Evolutionary conservation across 2,888 invertebrate genomes (phyloP).

Genomic region (Pedicia rivosa): DNA sequence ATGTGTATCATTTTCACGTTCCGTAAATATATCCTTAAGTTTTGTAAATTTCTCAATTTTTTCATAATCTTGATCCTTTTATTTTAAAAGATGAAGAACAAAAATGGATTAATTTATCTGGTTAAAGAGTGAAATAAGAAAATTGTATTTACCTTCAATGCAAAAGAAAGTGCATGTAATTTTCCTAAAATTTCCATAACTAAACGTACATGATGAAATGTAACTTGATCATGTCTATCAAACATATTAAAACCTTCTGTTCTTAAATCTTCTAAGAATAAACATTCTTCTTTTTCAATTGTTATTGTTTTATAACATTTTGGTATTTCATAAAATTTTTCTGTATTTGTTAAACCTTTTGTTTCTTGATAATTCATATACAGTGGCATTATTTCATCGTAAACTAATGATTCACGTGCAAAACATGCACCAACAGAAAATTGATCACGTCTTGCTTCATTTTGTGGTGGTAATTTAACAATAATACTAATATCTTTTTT

Average conservation of each 20-base stretch:
- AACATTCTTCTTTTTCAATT: slow-evolving; percentile 28
- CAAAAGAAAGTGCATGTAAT: slow-evolving; percentile 33
- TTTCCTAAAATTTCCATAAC: slow-evolving; percentile 32
- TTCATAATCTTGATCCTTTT: slow-evolving; percentile 7
- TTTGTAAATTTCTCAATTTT: too few relatives aligned
- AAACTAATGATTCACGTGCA: slow-evolving; percentile 20
- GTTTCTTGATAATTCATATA: slow-evolving; percentile 17
- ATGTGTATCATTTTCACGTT: slow-evolving; percentile 15
- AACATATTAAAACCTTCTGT: slow-evolving; percentile 29
- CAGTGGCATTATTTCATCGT: slow-evolving; percentile 21
- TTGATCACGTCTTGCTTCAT: slow-evolving; percentile 19
- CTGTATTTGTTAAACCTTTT: slow-evolving; percentile 14
- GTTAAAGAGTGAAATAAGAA: too few relatives aligned
- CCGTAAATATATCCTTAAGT: slow-evolving; percentile 19
- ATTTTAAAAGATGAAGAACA: too few relatives aligned
- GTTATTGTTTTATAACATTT: slow-evolving; percentile 15
- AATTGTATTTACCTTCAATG: too few relatives aligned
- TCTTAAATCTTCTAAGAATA: slow-evolving; percentile 33
- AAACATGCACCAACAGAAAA: slow-evolving; percentile 23
- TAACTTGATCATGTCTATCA: slow-evolving; percentile 27
- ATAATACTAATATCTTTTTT: too few relatives aligned
- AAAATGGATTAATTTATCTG: too few relatives aligned
- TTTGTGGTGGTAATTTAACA: slow-evolving; percentile 24
- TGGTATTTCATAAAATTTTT: slow-evolving; percentile 18
- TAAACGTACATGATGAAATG: slow-evolving; percentile 23